Conservation (phyloP, 2,113 vertebrate genomes). For the Cettia cetti region DNA sequence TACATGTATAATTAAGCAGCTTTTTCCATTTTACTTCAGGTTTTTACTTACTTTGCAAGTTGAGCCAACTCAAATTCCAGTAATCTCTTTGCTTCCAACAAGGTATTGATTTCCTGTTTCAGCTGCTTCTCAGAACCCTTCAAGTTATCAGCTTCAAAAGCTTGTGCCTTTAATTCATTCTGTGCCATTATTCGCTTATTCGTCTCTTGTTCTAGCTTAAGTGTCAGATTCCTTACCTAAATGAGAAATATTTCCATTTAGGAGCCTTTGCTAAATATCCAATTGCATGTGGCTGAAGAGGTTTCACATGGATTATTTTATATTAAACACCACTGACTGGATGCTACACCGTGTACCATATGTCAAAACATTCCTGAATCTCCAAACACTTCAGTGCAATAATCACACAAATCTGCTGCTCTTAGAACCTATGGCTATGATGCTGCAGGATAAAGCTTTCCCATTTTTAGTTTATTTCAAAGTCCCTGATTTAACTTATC, state of each 20-base stretch:
- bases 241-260: not conserved
- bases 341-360: not conserved
- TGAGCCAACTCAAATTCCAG: slow-evolving; percentile 96
- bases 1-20: not conserved
- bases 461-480: not conserved
- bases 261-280: not conserved
- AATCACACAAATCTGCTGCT: not conserved
- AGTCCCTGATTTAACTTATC: not conserved
- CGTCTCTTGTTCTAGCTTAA: slow-evolving; percentile 89
- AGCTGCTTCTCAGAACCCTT: slow-evolving; percentile 93
- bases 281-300: not conserved
- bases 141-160: slow-evolving; percentile 88
- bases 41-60: slow-evolving; percentile 88
- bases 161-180: slow-evolving; percentile 87
- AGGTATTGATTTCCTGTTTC: slow-evolving; percentile 94
- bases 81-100: slow-evolving; percentile 90
- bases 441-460: not conserved
- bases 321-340: not conserved
- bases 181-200: slow-evolving; percentile 85
- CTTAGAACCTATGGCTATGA: rapidly evolving
- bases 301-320: not conserved
- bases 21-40: slow-evolving; percentile 12
- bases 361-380: not conserved
- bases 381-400: not conserved
- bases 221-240: slow-evolving; percentile 87